A percentile compares a stretch with the other conserved stretches of the same genome.
Evolutionary conservation across 2,888 invertebrate species (phyloP).

Genomic region (Morpho helenor): DNA sequence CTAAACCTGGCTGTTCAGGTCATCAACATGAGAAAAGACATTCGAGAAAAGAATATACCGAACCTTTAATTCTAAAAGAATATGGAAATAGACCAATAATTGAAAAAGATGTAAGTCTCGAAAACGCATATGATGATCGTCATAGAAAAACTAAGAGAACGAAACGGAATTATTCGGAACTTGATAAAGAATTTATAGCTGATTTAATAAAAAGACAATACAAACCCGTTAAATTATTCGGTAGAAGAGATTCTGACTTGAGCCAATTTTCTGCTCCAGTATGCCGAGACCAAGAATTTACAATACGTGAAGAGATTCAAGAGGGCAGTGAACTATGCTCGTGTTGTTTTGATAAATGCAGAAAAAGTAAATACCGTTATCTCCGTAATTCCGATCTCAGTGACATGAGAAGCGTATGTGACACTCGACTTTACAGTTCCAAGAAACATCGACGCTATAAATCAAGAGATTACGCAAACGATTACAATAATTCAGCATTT

Average conservation of each 20-base stretch:
- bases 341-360: slow-evolving; percentile 43
- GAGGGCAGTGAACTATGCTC: slow-evolving; percentile 51
- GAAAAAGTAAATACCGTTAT: slow-evolving; percentile 27
- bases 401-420: slow-evolving; percentile 56
- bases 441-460: slow-evolving; percentile 39
- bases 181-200: slow-evolving; percentile 58
- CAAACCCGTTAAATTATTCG: slow-evolving; percentile 55
- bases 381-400: slow-evolving; percentile 35
- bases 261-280: slow-evolving; percentile 65
- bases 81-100: slow-evolving; percentile 32
- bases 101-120: slow-evolving; percentile 29
- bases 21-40: slow-evolving; percentile 30
- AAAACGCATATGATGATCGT: slow-evolving; percentile 29
- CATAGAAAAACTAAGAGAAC: slow-evolving; percentile 19
- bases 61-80: slow-evolving; percentile 26
- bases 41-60: slow-evolving; percentile 27
- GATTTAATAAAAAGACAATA: slow-evolving; percentile 64
- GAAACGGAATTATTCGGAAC: slow-evolving; percentile 29
- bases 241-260: slow-evolving; percentile 46
- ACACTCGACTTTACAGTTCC: slow-evolving; percentile 52
- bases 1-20: slow-evolving; percentile 25
- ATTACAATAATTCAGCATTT: slow-evolving; percentile 53
- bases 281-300: slow-evolving; percentile 58
- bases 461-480: slow-evolving; percentile 33
- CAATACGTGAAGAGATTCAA: slow-evolving; percentile 37